Percentiles rank a stretch among this genome's conserved stretches.
These are phyloP conservation scores for Pristionchus arcanus DNA, from an alignment of 2,888 invertebrate species.

Conservation along the genomic window DNA sequence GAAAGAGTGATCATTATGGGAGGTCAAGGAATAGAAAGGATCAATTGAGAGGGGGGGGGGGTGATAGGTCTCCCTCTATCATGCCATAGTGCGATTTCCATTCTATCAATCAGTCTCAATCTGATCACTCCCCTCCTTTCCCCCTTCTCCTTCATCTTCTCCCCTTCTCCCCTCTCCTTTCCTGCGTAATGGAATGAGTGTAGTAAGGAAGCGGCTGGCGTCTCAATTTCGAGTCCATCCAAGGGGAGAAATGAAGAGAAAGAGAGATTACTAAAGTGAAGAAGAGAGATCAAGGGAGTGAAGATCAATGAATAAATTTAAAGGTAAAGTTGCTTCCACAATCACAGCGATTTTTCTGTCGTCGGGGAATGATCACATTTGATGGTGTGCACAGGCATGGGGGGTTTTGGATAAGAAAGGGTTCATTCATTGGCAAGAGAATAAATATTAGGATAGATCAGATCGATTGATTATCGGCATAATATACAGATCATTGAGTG, in stretches of 20 bases:
- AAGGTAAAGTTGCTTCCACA: no score
- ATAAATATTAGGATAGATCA: not conserved
- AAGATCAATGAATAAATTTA: not conserved
- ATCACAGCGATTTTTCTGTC: not conserved
- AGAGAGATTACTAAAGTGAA: not conserved
- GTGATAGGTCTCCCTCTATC: not conserved
- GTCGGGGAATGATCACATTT: not conserved
- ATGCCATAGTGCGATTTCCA: conserved; percentile 7
- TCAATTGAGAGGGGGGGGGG: not conserved
- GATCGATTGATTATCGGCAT: not conserved
- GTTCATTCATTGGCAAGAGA: not conserved
- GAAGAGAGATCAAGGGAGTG: not conserved
- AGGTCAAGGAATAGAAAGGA: not conserved
- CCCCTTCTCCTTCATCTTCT: not conserved
- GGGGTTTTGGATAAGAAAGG: not conserved
- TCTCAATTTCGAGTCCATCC: conserved; percentile 48
- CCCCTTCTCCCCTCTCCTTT: conserved; percentile 15
- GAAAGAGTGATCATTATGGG: not conserved
- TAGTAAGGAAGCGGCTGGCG: conserved; percentile 46
- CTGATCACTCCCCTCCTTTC: not conserved
- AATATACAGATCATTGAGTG: not conserved
- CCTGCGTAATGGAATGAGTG: conserved; percentile 42
- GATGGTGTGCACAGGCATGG: not conserved
- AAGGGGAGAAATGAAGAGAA: not conserved
- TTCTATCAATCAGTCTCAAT: not conserved